Percentiles rank a stretch among this genome's conserved stretches.
Evolutionary conservation across 2,797 vertebrate species (phyloP).

Genomic region (Protonibea diacanthus): DNA sequence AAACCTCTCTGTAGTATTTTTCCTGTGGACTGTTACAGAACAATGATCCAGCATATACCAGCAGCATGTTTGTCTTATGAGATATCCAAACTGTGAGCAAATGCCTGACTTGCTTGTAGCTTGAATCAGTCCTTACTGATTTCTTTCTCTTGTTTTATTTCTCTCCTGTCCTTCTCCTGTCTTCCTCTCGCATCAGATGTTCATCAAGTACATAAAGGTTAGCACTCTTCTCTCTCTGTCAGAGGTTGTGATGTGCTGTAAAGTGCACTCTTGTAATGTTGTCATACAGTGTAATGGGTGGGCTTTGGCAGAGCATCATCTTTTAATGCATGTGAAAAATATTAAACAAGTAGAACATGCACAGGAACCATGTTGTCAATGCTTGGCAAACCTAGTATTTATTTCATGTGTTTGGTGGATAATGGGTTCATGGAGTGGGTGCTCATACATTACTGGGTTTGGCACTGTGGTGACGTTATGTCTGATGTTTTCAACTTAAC

Average conservation of each 20-base stretch:
- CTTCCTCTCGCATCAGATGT: slow-evolving; percentile 97
- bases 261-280: slow-evolving; percentile 32
- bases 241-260: slow-evolving; percentile 75
- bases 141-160: slow-evolving; percentile 86
- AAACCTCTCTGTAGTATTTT: slow-evolving; percentile 38
- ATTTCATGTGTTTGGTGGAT: slow-evolving; percentile 34
- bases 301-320: slow-evolving; percentile 60
- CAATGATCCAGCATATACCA: slow-evolving; percentile 17
- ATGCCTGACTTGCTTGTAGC: slow-evolving; percentile 87
- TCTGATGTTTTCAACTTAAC: background rate
- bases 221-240: slow-evolving; percentile 88
- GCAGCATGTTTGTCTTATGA: slow-evolving; percentile 23
- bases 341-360: slow-evolving; percentile 34
- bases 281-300: slow-evolving; percentile 40
- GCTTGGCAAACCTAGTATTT: slow-evolving; percentile 14
- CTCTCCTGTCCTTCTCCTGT: slow-evolving; percentile 82
- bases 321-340: slow-evolving; percentile 84
- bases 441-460: slow-evolving; percentile 8
- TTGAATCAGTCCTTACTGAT: slow-evolving; percentile 91
- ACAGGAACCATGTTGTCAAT: slow-evolving; percentile 9
- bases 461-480: background rate
- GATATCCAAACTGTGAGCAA: slow-evolving; percentile 48
- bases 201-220: slow-evolving; percentile 99
- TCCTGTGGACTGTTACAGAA: slow-evolving; percentile 38
- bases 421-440: slow-evolving; percentile 38